Conservation (phyloP, 23 tunicate genomes). For the Pegea sp. region DNA sequence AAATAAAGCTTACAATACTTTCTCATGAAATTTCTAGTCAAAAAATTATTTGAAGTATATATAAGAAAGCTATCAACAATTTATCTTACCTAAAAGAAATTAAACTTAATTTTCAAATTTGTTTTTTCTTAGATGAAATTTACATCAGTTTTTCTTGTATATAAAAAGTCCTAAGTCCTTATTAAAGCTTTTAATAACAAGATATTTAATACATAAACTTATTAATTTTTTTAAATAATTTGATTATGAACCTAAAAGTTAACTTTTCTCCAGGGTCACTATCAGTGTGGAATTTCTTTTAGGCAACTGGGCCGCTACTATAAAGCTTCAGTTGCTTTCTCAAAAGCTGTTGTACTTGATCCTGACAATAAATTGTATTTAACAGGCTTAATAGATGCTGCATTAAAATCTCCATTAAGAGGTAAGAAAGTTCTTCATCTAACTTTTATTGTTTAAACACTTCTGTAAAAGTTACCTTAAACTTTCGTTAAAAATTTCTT, state of each 20-base stretch:
- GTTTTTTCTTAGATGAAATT: not conserved
- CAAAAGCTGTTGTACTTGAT: conserved; percentile 37
- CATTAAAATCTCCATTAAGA: conserved; percentile 35
- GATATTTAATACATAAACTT: not conserved
- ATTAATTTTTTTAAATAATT: not conserved
- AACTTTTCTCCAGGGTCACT: conserved; percentile 43
- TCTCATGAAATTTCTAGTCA: too few species aligned
- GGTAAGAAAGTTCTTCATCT: conserved; percentile 11
- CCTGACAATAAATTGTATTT: conserved; percentile 19
- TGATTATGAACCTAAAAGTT: too few species aligned
- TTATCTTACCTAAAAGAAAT: too few species aligned
- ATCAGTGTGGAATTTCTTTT: conserved; percentile 29
- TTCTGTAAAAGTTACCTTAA: too few species aligned
- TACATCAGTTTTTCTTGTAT: too few species aligned
- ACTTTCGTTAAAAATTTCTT: not conserved
- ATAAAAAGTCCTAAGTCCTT: too few species aligned
- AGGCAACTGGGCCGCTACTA: conserved; percentile 16
- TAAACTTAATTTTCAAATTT: not conserved
- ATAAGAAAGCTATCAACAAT: too few species aligned
- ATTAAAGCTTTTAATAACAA: too few species aligned
- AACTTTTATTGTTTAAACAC: too few species aligned
- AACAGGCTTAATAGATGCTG: conserved; percentile 30
- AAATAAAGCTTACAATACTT: too few species aligned
- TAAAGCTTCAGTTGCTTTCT: conserved; percentile 28
- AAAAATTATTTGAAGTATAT: too few species aligned